Conservation (phyloP, 2,113 vertebrate genomes). For the Trichechus manatus region DNA sequence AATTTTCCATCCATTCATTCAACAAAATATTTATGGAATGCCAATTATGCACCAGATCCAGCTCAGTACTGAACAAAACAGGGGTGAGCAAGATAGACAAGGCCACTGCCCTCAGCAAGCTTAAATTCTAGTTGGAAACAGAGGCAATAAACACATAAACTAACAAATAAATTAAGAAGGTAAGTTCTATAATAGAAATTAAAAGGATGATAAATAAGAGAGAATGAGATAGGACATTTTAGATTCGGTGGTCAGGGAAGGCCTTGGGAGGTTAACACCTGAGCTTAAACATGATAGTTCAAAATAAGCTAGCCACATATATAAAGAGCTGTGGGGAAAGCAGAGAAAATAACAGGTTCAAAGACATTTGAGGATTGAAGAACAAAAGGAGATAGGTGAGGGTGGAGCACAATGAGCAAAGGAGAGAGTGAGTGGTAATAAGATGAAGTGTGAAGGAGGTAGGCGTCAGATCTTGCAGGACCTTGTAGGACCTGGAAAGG, state of each 20-base stretch:
- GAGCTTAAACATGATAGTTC: neutral
- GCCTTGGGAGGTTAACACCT: neutral
- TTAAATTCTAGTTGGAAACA: slow-evolving; percentile 38
- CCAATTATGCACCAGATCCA: neutral
- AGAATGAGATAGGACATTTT: neutral
- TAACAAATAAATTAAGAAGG: neutral
- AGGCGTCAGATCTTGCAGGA: neutral
- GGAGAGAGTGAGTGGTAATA: neutral
- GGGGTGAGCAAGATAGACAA: neutral
- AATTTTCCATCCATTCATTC: neutral
- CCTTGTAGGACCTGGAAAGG: neutral
- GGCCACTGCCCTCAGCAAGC: neutral
- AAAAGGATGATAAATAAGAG: neutral
- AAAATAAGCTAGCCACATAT: neutral
- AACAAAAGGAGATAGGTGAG: neutral
- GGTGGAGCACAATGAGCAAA: neutral
- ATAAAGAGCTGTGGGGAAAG: neutral
- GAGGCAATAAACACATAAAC: neutral
- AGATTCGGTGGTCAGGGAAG: neutral
- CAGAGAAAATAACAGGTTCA: neutral
- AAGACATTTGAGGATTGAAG: neutral
- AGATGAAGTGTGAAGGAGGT: neutral
- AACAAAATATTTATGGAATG: neutral
- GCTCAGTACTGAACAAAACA: neutral
- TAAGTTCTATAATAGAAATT: neutral